Base-by-base conservation (phyloP, 2,113 vertebrate species). In the Callithrix jacchus region DNA sequence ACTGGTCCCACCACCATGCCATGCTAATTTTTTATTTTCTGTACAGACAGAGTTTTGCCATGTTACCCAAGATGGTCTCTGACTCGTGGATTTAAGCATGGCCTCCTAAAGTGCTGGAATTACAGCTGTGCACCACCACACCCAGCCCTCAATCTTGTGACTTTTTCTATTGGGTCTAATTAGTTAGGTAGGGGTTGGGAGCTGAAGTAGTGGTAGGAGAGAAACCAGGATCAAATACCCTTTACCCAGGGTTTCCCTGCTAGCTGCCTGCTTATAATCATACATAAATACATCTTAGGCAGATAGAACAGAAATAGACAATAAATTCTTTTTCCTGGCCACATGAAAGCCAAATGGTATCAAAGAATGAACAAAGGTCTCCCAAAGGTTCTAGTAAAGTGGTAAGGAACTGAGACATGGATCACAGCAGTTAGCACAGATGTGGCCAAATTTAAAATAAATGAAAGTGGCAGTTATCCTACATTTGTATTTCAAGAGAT, bases 221-320 rank as follows among this genome's bases (percentile, higher is more conserved):
- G 66, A 94, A 92, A 80, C 32, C 79, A 88, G 54, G 56, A 84
- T 84, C 56, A 42, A 94, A 76, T 70, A 25, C 13, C 49, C 13
- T 76, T 82, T 68, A 30, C 56, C 13, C 58, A 64, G 11, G 82
- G 4, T 80, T 30, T 56, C 54, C 79, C 32, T 77, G 6, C 68
- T 21, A 74, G 83, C 27, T 42, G 16, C 49, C 52, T 88, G n/a
- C 70, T 94, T 71, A 92, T 68, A 84, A 79, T 91, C 16, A 70
- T 79, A 70, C 40, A 47, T 84, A 92, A 86, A 80, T 35, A 54
- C 21, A 52, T 77, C 30, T 95, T 47, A 71, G 40, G 47, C 73
- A 93, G 76, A 91, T 70, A 21, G 52, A 93, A 91, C 23, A 94
- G 70, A 92, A 70, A 87, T 66, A 87, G 79, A 13, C 37, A 71